Conservation (phyloP, 2,888 invertebrate genomes). For the Xylota segnis region DNA sequence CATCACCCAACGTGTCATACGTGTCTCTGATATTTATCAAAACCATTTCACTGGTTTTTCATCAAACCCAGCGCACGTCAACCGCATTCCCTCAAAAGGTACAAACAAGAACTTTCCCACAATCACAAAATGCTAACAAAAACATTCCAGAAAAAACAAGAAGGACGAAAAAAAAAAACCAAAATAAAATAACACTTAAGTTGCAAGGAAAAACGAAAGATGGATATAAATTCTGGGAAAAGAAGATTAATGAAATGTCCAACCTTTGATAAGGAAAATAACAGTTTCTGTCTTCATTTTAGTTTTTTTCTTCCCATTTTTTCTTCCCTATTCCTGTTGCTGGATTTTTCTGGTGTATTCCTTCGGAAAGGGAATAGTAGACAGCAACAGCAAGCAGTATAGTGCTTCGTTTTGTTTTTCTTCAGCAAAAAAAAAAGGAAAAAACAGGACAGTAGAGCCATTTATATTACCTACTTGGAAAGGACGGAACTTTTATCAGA, state of each 20-base stretch:
- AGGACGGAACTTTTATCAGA: conserved; percentile 75
- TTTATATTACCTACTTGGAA: conserved; percentile 71
- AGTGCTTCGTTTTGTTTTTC: conserved; percentile 41
- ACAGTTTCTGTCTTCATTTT: conserved; percentile 75
- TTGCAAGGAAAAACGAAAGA: conserved; percentile 53
- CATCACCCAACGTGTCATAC: conserved; percentile 15
- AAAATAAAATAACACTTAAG: conserved; percentile 62
- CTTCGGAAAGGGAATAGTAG: conserved; percentile 18
- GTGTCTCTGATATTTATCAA: conserved; percentile 38
- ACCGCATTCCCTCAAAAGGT: conserved; percentile 25
- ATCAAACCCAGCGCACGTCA: conserved; percentile 26
- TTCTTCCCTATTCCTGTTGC: conserved; percentile 63
- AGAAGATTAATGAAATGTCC: conserved; percentile 76
- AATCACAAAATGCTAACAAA: conserved; percentile 44
- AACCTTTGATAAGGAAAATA: conserved; percentile 74
- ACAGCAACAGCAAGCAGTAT: conserved; percentile 34
- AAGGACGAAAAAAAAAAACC: conserved; percentile 16
- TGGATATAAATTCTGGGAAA: conserved; percentile 70
- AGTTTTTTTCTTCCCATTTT: conserved; percentile 29
- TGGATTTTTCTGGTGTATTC: conserved; percentile 43
- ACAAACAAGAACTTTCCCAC: conserved; percentile 21
- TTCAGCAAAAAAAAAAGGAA: conserved; percentile 24
- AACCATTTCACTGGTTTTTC: conserved; percentile 32
- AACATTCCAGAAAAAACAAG: conserved; percentile 4
- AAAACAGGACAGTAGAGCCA: conserved; percentile 64